Percentiles rank a stretch among this genome's conserved stretches.
These are phyloP conservation scores for Pandemis corylana DNA, from an alignment of 2,888 invertebrate species.

Conservation along the genomic window DNA sequence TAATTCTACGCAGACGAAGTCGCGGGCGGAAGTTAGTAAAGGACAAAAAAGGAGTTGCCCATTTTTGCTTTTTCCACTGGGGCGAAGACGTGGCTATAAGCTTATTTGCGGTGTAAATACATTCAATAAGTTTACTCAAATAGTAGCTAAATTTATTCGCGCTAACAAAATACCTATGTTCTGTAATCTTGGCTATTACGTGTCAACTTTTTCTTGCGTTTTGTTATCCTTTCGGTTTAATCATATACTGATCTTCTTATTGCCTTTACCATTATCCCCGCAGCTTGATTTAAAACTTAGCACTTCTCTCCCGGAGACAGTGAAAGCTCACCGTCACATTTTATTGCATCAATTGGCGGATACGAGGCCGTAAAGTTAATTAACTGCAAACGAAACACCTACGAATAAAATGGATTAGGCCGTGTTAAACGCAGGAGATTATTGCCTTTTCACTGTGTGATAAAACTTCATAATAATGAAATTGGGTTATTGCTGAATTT, in stretches of 20 bases:
- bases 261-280: background rate
- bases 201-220: too few relatives aligned
- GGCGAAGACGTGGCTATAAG: too few relatives aligned
- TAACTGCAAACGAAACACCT: constrained; percentile 63
- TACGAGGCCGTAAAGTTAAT: constrained; percentile 64
- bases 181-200: too few relatives aligned
- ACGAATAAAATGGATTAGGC: constrained; percentile 57
- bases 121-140: too few relatives aligned
- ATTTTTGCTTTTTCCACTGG: too few relatives aligned
- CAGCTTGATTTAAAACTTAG: background rate
- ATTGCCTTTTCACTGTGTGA: constrained; percentile 52
- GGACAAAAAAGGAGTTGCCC: too few relatives aligned
- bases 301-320: constrained; percentile 15
- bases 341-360: constrained; percentile 63
- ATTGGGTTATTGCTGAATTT: background rate
- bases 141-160: too few relatives aligned
- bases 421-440: constrained; percentile 51
- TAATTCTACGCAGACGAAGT: too few relatives aligned
- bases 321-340: constrained; percentile 47
- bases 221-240: background rate
- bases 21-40: too few relatives aligned
- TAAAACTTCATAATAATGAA: constrained; percentile 49
- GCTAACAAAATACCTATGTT: too few relatives aligned
- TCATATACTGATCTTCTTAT: background rate
- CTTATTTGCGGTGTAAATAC: too few relatives aligned